Percentiles rank a stretch among this genome's conserved stretches.
These are phyloP conservation scores for Isotomurus palustris DNA, from an alignment of 2,888 invertebrate genomes.

Conservation along the genomic window DNA sequence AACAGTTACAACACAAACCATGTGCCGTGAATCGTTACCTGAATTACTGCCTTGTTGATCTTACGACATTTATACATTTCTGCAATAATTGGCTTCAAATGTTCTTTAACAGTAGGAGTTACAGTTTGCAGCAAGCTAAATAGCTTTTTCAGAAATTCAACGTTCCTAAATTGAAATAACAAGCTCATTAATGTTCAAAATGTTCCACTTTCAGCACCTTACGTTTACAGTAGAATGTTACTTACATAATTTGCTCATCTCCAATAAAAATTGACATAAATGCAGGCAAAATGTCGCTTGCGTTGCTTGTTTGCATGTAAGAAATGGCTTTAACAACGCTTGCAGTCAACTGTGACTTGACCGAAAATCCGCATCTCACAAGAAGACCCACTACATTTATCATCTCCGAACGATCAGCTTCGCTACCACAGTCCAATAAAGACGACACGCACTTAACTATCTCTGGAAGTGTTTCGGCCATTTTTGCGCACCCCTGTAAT, in stretches of 20 bases:
- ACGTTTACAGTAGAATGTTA: too few relatives aligned
- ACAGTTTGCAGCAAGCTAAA: slow-evolving; percentile 24
- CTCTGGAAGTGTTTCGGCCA: not conserved
- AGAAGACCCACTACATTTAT: not conserved
- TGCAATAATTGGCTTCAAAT: slow-evolving; percentile 29
- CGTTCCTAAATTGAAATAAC: not conserved
- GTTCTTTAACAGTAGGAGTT: slow-evolving; percentile 25
- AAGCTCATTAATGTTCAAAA: too few relatives aligned
- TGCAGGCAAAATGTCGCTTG: not conserved
- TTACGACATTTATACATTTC: slow-evolving; percentile 22
- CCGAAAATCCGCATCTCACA: not conserved
- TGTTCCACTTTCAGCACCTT: too few relatives aligned
- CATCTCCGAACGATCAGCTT: not conserved
- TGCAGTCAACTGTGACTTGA: not conserved
- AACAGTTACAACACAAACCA: not conserved
- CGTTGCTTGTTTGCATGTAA: not conserved
- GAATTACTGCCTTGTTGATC: slow-evolving; percentile 20
- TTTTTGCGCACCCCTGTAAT: not conserved
- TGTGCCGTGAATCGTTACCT: too few relatives aligned
- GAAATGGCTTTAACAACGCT: not conserved
- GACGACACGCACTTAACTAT: not conserved
- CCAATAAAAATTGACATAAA: slow-evolving; percentile 7
- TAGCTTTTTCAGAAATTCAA: slow-evolving; percentile 19
- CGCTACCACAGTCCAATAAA: not conserved
- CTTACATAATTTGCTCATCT: not conserved